Conservation (phyloP, 2,888 invertebrate genomes). For the Eupeodes luniger region DNA sequence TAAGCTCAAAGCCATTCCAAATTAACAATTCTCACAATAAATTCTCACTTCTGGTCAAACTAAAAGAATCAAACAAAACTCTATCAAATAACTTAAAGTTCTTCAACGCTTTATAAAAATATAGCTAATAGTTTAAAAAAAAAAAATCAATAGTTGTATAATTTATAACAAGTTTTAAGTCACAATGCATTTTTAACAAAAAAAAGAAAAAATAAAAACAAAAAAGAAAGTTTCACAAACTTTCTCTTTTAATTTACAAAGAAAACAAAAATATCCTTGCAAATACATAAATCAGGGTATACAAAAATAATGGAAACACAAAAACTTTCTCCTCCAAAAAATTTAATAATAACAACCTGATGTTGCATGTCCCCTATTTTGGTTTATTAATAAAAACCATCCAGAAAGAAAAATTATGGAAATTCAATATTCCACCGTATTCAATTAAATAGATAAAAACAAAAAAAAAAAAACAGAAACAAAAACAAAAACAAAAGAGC, state of each 20-base stretch:
- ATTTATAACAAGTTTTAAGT: slow-evolving; percentile 1
- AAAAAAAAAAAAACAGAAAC: slow-evolving; percentile 5
- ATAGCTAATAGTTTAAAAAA: not conserved
- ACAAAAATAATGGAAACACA: not conserved
- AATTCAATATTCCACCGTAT: slow-evolving; percentile 59
- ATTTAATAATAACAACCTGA: slow-evolving; percentile 28
- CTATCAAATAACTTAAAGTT: not conserved
- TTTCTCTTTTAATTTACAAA: slow-evolving; percentile 3
- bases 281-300: not conserved
- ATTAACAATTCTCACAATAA: slow-evolving; percentile 4
- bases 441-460: slow-evolving; percentile 28
- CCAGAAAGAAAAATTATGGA: slow-evolving; percentile 32
- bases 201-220: slow-evolving; percentile 9
- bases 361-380: slow-evolving; percentile 51
- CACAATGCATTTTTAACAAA: not conserved
- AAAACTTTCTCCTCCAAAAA: slow-evolving; percentile 10
- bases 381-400: slow-evolving; percentile 50
- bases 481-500: slow-evolving; percentile 3
- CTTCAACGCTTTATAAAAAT: not conserved
- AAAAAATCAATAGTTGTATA: slow-evolving; percentile 1
- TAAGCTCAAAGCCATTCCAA: not conserved
- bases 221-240: slow-evolving; percentile 9
- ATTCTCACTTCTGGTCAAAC: not conserved
- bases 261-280: slow-evolving; percentile 22
- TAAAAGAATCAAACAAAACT: not conserved